A percentile compares a stretch with the other conserved stretches of the same genome.
Conservation (phyloP, 2,888 invertebrate species). For the Leucophenga maculata region DNA sequence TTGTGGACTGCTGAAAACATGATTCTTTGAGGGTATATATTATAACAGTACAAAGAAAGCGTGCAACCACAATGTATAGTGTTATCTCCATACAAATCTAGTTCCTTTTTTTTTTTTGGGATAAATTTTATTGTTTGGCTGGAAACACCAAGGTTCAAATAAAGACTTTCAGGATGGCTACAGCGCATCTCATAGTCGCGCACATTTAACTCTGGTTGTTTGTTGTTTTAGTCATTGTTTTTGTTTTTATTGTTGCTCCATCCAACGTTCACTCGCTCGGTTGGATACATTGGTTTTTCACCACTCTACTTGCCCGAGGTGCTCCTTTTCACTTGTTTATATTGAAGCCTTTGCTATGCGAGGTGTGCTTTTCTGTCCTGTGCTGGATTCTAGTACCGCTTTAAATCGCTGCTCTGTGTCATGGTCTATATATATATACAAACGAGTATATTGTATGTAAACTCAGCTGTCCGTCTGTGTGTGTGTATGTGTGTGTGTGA, state of each 20-base stretch:
- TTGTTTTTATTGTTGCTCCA: background rate
- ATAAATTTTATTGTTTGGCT: no score
- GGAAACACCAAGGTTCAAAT: no score
- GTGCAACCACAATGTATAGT: no score
- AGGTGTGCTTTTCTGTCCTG: background rate
- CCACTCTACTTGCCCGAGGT: background rate
- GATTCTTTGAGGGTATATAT: no score
- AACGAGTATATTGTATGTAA: no score
- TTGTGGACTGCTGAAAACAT: no score
- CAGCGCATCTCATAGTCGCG: no score
- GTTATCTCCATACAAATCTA: no score
- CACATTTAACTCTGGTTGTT: no score
- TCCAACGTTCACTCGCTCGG: background rate
- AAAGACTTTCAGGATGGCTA: no score
- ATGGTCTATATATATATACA: conserved; percentile 23
- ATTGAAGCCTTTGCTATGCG: background rate
- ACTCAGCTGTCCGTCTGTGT: background rate
- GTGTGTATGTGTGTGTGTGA: conserved; percentile 6
- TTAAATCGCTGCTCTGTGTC: conserved; percentile 35
- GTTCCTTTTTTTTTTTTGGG: no score
- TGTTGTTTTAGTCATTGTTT: background rate
- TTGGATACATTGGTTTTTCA: background rate
- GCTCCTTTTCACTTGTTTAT: background rate
- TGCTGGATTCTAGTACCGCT: conserved; percentile 19
- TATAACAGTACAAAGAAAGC: no score